A percentile compares a stretch with the other conserved stretches of the same genome.
phyloP scores from a whole-genome alignment of 2,888 invertebrate species.

The Poecilobothrus nobilitatus region DNA sequence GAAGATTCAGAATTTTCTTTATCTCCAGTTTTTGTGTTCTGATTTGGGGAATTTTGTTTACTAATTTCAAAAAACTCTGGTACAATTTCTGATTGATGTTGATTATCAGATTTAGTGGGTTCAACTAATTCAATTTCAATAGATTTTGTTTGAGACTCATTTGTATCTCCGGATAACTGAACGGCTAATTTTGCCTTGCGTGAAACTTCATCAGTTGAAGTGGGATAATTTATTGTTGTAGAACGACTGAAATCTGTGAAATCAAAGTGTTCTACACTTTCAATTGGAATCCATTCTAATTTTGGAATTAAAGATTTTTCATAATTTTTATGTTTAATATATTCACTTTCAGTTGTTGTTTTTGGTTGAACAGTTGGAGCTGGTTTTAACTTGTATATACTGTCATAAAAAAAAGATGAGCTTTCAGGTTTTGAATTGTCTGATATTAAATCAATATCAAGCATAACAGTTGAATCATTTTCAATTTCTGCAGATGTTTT shows the following conservation, averaged over 20 bases:
- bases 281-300: constrained; percentile 10
- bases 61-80: background rate
- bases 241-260: background rate
- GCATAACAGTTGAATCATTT: background rate
- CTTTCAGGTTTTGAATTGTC: background rate
- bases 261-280: background rate
- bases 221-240: background rate
- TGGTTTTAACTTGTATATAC: background rate
- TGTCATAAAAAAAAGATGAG: background rate
- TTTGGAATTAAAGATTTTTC: constrained; percentile 9
- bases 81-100: constrained; percentile 1
- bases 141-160: background rate
- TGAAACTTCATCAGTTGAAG: background rate
- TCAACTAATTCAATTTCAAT: constrained; percentile 11
- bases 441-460: background rate
- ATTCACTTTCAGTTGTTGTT: background rate
- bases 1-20: constrained; percentile 38
- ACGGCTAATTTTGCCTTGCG: background rate
- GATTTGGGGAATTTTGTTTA: background rate
- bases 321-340: constrained; percentile 4
- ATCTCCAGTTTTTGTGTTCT: background rate
- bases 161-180: background rate
- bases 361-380: background rate
- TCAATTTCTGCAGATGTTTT: background rate
- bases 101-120: background rate